Base-by-base conservation (phyloP, 1,140 invertebrate species). In the Lasioglossum albipes region DNA sequence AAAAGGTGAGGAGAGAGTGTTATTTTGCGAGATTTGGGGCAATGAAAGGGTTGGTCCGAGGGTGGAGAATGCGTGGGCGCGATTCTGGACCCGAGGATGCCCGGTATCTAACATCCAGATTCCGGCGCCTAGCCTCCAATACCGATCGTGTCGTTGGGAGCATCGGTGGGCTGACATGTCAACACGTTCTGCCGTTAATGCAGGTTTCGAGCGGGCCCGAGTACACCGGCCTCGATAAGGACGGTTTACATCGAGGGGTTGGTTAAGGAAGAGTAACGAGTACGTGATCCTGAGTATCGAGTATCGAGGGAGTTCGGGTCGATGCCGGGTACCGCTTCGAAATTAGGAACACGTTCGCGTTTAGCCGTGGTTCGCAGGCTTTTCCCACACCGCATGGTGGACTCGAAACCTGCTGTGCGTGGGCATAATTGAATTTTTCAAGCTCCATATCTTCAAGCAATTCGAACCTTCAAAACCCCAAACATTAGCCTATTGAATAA, bases 211-310 rank as follows among this genome's bases (percentile, higher is more conserved):
- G 49, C 61, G 52, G 65, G 61, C 69, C 36, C 45, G 57, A 74
- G 82, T 79, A 83, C 54, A 86, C 67, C 64, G 59, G 65, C 20
- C 80, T 69, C 84, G 85, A 83, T 86, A 86, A 86, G 84, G 76
- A 41, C 79, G 83, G 83, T 86, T 79, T 82, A 82, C 83, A 85
- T 75, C 62, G 75, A 36, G 54, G 42, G 75, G 72, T 52, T 54
- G 85, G 81, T 85, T 77, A 83, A 86, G 81, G 84, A 85, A 80
- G 85, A 86, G 84, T 86, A 85, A 86, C 84, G 84, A 64, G 75
- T 85, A 79, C 79, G 85, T 76, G 80, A 86, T 85, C 80, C 85
- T 75, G 75, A 73, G 77, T 81, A 83, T 86, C 85, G 84, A 59
- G 57, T 59, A n/a, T 7, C 57, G 57, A n/a, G 57, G 7, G 57